Conservation (phyloP, 2,113 vertebrate genomes). For the Phasianus colchicus region DNA sequence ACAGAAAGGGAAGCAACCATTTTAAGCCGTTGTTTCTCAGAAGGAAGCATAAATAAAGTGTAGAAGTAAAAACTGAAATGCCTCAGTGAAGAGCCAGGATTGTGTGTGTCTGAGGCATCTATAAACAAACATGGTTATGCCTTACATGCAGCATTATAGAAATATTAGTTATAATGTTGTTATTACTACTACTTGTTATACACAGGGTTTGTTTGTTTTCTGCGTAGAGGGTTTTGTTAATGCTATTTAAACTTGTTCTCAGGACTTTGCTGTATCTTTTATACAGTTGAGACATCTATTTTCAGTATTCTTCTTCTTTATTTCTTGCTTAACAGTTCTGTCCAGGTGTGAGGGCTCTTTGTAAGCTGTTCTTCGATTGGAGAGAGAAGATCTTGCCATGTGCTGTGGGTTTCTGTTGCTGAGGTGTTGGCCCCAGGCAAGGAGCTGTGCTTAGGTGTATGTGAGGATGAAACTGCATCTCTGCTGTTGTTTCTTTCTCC, state of each 20-base stretch:
- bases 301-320: background rate
- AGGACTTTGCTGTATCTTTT: background rate
- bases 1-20: background rate
- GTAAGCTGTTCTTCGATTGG: background rate
- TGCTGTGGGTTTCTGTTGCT: background rate
- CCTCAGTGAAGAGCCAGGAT: background rate
- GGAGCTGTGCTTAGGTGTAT: background rate
- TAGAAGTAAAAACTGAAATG: background rate
- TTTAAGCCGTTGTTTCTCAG: background rate
- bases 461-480: background rate
- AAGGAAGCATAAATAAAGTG: background rate
- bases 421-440: background rate
- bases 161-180: background rate
- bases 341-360: background rate
- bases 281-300: background rate
- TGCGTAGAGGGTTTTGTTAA: background rate
- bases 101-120: fast-evolving
- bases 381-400: background rate
- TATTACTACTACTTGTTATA: fast-evolving
- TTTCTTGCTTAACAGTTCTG: background rate
- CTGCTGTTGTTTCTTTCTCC: background rate
- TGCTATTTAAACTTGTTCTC: background rate
- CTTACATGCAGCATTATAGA: background rate
- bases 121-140: background rate
- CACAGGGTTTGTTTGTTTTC: background rate